phyloP scores from a whole-genome alignment of 2,113 vertebrate genomes.

The Ophiodon elongatus region DNA sequence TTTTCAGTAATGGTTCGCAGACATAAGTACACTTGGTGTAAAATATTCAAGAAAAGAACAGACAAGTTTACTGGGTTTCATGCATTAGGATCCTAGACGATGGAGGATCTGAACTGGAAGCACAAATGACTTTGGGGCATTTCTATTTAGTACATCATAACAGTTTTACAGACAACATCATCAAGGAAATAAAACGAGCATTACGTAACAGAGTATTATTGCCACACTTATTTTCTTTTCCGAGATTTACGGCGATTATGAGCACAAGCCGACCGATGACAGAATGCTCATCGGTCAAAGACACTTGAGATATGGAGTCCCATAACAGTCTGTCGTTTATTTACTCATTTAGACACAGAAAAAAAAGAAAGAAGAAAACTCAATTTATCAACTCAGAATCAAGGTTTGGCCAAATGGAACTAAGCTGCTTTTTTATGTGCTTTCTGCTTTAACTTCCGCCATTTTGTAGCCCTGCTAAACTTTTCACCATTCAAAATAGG shows the following conservation, averaged over 20 bases:
- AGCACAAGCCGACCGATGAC: slow-evolving; percentile 48
- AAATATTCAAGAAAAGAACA: slow-evolving; percentile 48
- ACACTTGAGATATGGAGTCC: slow-evolving; percentile 59
- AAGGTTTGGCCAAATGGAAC: slow-evolving; percentile 44
- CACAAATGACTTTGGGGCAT: slow-evolving; percentile 75
- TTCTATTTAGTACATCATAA: slow-evolving; percentile 69
- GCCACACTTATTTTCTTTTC: slow-evolving; percentile 70
- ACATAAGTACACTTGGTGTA: slow-evolving; percentile 84
- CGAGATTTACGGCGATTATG: slow-evolving; percentile 35
- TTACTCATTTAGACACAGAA: slow-evolving; percentile 52
- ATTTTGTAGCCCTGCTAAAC: slow-evolving; percentile 29
- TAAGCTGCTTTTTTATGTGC: slow-evolving; percentile 51
- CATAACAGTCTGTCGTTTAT: slow-evolving; percentile 72
- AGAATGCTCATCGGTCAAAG: slow-evolving; percentile 40
- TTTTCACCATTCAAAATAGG: slow-evolving; percentile 24
- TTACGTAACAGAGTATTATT: slow-evolving; percentile 76
- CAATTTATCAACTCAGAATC: not conserved
- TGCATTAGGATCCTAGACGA: slow-evolving; percentile 77
- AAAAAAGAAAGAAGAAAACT: slow-evolving; percentile 41
- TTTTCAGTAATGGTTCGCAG: slow-evolving; percentile 71
- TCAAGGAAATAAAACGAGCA: slow-evolving; percentile 72
- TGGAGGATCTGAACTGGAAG: slow-evolving; percentile 76
- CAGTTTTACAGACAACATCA: slow-evolving; percentile 65
- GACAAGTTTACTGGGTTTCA: slow-evolving; percentile 72
- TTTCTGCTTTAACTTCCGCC: slow-evolving; percentile 37